Percentiles rank a stretch among this genome's conserved stretches.
Conservation (phyloP, 2,113 vertebrate species). For the Pithys albifrons region DNA sequence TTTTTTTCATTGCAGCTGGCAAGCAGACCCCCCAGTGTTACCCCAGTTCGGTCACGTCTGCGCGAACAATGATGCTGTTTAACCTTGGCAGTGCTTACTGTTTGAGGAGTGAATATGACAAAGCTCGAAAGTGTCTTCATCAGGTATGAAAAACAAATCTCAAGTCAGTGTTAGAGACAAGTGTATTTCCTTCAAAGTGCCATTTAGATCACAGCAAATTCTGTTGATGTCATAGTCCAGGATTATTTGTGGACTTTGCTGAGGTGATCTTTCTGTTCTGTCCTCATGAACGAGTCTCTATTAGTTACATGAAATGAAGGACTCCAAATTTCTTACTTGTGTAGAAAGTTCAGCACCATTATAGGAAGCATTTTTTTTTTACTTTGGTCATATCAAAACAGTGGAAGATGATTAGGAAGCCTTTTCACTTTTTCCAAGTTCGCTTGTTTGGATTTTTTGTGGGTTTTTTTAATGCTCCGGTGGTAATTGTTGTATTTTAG, state of each 20-base stretch:
- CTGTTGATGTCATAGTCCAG: neutral
- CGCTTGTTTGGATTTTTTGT: neutral
- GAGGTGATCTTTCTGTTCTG: neutral
- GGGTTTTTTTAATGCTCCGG: neutral
- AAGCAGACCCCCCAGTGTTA: conserved; percentile 94
- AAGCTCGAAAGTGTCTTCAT: conserved; percentile 95
- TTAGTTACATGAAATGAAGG: neutral
- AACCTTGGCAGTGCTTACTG: conserved; percentile 98
- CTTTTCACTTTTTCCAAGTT: neutral
- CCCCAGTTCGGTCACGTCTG: conserved; percentile 92
- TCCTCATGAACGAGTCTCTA: neutral
- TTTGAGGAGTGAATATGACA: conserved; percentile 95
- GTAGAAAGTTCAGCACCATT: neutral
- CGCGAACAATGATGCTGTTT: conserved; percentile 96
- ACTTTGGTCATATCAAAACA: neutral
- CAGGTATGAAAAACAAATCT: conserved; percentile 80
- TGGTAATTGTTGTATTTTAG: neutral
- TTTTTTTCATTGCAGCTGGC: conserved; percentile 79
- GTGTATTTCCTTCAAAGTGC: neutral
- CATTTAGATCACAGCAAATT: neutral
- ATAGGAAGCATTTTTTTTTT: neutral
- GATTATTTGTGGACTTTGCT: neutral
- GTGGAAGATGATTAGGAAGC: neutral
- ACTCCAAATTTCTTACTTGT: neutral
- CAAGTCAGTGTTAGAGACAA: neutral